phyloP scores from a whole-genome alignment of 2,113 vertebrate genomes.

The Sebastes schlegelii region DNA sequence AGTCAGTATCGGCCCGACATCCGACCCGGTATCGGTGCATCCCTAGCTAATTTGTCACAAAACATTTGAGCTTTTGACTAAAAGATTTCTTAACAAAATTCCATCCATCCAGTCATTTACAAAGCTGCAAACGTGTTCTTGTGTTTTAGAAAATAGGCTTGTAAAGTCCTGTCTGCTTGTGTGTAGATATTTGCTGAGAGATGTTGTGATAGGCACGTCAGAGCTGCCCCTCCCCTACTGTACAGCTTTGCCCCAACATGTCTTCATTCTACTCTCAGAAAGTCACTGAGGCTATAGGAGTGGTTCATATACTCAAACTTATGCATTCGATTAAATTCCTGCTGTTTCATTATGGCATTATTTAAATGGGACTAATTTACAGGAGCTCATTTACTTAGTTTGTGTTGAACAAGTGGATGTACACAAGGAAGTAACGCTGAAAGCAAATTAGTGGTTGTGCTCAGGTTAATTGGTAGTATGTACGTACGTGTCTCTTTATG shows the following conservation, averaged over 20 bases:
- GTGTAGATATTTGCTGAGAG: background rate
- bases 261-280: slow-evolving; percentile 18
- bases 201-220: slow-evolving; percentile 4
- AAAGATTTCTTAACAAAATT: slow-evolving; percentile 20
- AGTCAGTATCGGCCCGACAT: too few relatives aligned
- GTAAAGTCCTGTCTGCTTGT: slow-evolving; percentile 1
- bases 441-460: slow-evolving; percentile 15
- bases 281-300: background rate
- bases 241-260: slow-evolving; percentile 11
- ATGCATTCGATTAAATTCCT: background rate
- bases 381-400: slow-evolving; percentile 9
- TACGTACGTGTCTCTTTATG: slow-evolving; percentile 19
- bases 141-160: slow-evolving; percentile 13
- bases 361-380: background rate
- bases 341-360: background rate
- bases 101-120: slow-evolving; percentile 58
- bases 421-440: background rate
- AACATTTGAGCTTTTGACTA: slow-evolving; percentile 15
- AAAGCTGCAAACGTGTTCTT: background rate
- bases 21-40: too few relatives aligned
- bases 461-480: background rate
- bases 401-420: background rate
- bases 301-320: background rate
- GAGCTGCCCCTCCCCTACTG: background rate
- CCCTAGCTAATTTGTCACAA: background rate